Percentiles rank a stretch among this genome's conserved stretches.
Evolutionary conservation across 2,113 vertebrate genomes (phyloP).

Genomic region (Rhynchomys soricoides): DNA sequence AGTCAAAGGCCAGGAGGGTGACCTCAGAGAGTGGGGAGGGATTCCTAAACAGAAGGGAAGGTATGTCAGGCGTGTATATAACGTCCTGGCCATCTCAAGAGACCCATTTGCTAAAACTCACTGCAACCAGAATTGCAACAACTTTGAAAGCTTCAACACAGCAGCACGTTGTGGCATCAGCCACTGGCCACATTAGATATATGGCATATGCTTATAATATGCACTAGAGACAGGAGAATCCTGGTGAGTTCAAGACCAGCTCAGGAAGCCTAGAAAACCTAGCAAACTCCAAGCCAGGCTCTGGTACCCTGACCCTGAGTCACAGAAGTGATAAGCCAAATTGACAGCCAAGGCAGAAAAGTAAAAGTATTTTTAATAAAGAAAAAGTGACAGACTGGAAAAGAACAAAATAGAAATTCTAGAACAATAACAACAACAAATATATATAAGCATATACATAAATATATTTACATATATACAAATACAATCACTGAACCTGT

Average conservation of each 20-base stretch:
- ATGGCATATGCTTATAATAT: not conserved
- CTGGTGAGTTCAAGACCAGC: not conserved
- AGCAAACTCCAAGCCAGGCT: not conserved
- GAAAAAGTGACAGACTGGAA: not conserved
- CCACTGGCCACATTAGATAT: not conserved
- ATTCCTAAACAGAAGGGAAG: not conserved
- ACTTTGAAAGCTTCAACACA: not conserved
- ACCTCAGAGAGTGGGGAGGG: not conserved
- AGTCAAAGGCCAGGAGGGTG: too few species aligned
- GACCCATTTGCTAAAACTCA: not conserved
- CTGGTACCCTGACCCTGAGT: not conserved
- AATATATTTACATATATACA: not conserved
- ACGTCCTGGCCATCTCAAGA: too few species aligned
- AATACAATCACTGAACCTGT: not conserved
- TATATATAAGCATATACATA: not conserved
- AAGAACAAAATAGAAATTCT: not conserved
- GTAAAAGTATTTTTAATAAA: not conserved
- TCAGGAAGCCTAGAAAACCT: not conserved
- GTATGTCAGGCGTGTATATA: too few species aligned
- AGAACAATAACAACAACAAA: not conserved
- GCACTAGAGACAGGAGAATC: not conserved
- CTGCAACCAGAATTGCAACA: accelerated
- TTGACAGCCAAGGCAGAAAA: not conserved
- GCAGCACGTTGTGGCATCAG: too few species aligned
- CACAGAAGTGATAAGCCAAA: not conserved